These are phyloP conservation scores for Camponotus vicinus DNA, from an alignment of 1,140 invertebrate species.

Conservation along the genomic window DNA sequence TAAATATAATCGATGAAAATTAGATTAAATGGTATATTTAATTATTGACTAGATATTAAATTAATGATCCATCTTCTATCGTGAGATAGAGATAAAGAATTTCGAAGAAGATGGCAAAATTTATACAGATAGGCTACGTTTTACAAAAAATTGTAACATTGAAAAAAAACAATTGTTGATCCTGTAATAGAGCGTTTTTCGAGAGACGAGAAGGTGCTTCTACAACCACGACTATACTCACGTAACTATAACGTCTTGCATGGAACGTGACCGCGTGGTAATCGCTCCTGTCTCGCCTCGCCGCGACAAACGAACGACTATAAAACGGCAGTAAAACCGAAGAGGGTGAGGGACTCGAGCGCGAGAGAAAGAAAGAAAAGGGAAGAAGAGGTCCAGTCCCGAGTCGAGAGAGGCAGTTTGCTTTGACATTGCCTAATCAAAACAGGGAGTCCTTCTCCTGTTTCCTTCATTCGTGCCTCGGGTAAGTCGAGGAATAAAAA, in stretches of 20 bases:
- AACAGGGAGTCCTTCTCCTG: slow-evolving; percentile 64
- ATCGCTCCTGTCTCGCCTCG: slow-evolving; percentile 69
- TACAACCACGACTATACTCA: slow-evolving; percentile 19
- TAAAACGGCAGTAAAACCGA: slow-evolving; percentile 75
- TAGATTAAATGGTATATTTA: no score
- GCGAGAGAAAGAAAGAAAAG: background rate
- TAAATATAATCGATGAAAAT: no score
- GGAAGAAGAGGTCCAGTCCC: slow-evolving; percentile 52
- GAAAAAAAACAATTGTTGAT: background rate
- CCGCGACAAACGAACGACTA: slow-evolving; percentile 68
- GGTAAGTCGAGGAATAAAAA: slow-evolving; percentile 48
- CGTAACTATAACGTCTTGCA: slow-evolving; percentile 22
- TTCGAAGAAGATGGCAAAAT: background rate
- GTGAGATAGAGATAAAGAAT: no score
- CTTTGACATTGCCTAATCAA: slow-evolving; percentile 78
- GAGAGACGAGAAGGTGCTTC: slow-evolving; percentile 18
- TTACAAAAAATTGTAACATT: background rate
- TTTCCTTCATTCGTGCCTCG: slow-evolving; percentile 23
- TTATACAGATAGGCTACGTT: background rate
- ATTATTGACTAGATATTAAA: no score
- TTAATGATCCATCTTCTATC: no score
- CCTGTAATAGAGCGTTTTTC: background rate
- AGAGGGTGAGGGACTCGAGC: slow-evolving; percentile 24
- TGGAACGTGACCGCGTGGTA: slow-evolving; percentile 75
- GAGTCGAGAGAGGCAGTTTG: slow-evolving; percentile 65